Percentiles rank a stretch among this genome's conserved stretches.
These are phyloP conservation scores for Chunga burmeisteri DNA, from an alignment of 2,113 vertebrate genomes.

Conservation along the genomic window DNA sequence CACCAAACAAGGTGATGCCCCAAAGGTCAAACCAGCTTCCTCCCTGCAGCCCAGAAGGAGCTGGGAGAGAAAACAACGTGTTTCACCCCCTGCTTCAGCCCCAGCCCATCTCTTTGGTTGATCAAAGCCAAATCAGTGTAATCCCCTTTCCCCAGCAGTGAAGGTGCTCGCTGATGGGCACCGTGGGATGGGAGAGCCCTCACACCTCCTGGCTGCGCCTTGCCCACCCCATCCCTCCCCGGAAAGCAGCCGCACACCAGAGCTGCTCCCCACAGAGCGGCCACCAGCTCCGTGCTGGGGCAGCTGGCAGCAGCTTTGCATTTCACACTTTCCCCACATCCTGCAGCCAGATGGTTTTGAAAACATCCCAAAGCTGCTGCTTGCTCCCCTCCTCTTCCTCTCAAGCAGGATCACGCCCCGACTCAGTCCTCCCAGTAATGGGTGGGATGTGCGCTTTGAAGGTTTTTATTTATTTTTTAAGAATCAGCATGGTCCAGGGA, in stretches of 20 bases:
- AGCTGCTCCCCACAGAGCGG: rapidly evolving
- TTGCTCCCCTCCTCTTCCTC: not conserved
- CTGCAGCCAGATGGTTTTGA: not conserved
- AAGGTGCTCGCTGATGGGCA: not conserved
- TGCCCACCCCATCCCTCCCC: rapidly evolving
- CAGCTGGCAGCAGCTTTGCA: not conserved
- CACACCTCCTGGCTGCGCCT: rapidly evolving
- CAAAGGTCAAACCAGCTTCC: not conserved
- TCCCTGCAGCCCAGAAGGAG: not conserved
- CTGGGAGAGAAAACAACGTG: not conserved
- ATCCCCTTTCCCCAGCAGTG: not conserved
- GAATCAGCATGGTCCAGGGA: not conserved
- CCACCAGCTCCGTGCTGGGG: rapidly evolving
- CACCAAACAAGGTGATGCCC: not conserved
- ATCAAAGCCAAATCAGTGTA: not conserved
- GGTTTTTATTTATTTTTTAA: not conserved
- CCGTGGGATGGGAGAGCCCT: not conserved
- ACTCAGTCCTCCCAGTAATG: not conserved
- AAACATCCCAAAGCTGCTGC: not conserved
- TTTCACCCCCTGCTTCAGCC: not conserved
- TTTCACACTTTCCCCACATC: conserved; percentile 24
- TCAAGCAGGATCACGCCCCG: not conserved
- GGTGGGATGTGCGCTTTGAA: not conserved
- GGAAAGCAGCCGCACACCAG: not conserved
- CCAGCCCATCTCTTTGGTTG: not conserved